Evolutionary conservation across 2,888 invertebrate species (phyloP), one percentile per base, ranked within the genome.

Genomic region (Leucophenga maculata): DNA sequence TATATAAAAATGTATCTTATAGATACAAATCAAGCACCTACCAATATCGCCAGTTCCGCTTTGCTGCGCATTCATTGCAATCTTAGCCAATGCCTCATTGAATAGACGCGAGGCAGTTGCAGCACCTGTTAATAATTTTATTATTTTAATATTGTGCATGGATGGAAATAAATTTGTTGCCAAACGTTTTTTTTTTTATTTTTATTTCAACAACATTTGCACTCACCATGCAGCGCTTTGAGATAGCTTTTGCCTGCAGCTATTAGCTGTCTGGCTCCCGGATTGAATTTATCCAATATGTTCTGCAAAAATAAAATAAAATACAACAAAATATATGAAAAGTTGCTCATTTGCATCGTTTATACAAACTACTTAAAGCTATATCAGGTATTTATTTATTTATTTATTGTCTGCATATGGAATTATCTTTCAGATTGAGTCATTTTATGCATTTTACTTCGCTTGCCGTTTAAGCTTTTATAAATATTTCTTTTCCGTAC

Each of bases 211-310:
- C 31, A 52, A 39, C 20, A 57, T 20, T 20, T 48, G 44, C 31
- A 91, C 94, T 94, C 90, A 97, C 97, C 96, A 89, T 97, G 96
- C 86, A 97, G 92, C 82, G 97, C 96, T 89, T 97, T 97, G 83
- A 97, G 91, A 89, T 97, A 97, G 72, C 97, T 95, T 89, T 97
- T 97, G 72, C 97, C 97, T 80, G 97, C 95, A 82, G 95, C 94
- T 89, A 97, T 95, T 92, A 97, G 93, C 90, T 97, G 97, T 85
- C 96, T 92, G 57, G 97, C 95, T 77, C 96, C 95, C 70, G 97
- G 97, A 90, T 97, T 97, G 91, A 97, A 97, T 90, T 97, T 97
- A 89, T 97, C 97, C 91, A 97, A 91, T 89, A 97, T 95, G 89
- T 97, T 97, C 97, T 96, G 93, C 78, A 88, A 77, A n/a, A n/a